A percentile compares a stretch with the other conserved stretches of the same genome.
phyloP scores from a whole-genome alignment of 1,140 invertebrate species.

The Paraescarpia echinospica region DNA sequence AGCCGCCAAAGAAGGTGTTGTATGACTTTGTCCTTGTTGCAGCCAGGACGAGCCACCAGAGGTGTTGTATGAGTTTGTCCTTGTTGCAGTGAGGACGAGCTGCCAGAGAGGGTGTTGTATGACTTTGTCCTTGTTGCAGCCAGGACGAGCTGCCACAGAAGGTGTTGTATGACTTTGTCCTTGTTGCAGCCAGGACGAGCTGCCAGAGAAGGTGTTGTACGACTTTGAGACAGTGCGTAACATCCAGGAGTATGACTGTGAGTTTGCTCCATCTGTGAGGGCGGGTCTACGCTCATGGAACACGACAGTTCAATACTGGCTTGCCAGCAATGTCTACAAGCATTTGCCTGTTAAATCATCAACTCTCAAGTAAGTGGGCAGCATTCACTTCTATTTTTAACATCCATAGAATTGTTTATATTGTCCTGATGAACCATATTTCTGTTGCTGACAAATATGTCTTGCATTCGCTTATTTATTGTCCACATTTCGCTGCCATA shows the following conservation, averaged over 20 bases:
- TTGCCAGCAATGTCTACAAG: slow-evolving; percentile 85
- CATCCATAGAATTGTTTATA: too few relatives aligned
- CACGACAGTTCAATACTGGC: slow-evolving; percentile 92
- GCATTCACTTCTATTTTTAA: too few relatives aligned
- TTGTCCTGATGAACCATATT: too few relatives aligned
- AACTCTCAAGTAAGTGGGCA: slow-evolving; percentile 13
- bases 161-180: too few relatives aligned
- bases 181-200: neutral
- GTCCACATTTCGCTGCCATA: too few relatives aligned
- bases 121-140: slow-evolving; percentile 65
- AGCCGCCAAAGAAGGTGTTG: too few relatives aligned
- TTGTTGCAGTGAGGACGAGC: neutral
- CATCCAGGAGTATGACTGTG: slow-evolving; percentile 76
- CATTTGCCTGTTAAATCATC: slow-evolving; percentile 48
- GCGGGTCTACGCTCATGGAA: slow-evolving; percentile 92
- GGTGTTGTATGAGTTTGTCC: too few relatives aligned
- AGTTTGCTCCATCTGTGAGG: slow-evolving; percentile 74
- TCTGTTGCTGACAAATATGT: too few relatives aligned
- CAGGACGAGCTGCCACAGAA: too few relatives aligned
- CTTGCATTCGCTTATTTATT: too few relatives aligned
- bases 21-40: too few relatives aligned
- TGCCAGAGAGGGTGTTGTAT: slow-evolving; percentile 57
- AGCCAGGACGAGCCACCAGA: too few relatives aligned
- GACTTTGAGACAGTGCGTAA: slow-evolving; percentile 79
- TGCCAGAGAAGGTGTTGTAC: slow-evolving; percentile 57